These are phyloP conservation scores for Notarius lentiginosus DNA, from an alignment of 2,113 vertebrate species.

Conservation along the genomic window DNA sequence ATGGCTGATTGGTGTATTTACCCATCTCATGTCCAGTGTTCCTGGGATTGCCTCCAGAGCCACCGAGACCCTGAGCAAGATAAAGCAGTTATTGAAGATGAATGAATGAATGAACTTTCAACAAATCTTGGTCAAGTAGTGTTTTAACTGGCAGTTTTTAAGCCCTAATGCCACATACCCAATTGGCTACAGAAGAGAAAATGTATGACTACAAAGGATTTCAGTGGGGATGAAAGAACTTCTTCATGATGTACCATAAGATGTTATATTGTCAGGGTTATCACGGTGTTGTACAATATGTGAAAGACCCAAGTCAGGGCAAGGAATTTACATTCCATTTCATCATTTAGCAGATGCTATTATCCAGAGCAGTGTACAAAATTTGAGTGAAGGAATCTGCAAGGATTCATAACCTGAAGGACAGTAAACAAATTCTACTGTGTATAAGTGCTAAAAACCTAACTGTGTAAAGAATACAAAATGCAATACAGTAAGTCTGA, in stretches of 20 bases:
- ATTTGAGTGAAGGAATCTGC: neutral
- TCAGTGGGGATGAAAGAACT: neutral
- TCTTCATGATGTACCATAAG: neutral
- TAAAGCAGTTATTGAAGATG: neutral
- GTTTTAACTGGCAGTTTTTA: neutral
- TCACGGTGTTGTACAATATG: neutral
- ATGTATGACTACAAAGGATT: neutral
- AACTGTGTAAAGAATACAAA: neutral
- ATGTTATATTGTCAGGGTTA: neutral
- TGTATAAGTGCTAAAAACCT: constrained; percentile 3
- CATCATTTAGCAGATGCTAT: no score
- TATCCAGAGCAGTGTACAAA: neutral
- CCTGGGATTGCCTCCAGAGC: no score
- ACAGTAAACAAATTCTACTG: neutral
- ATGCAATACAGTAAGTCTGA: neutral
- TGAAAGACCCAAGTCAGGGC: neutral
- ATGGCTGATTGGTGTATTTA: no score
- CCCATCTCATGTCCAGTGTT: no score
- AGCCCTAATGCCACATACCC: neutral
- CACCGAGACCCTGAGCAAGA: no score
- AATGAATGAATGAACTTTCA: neutral
- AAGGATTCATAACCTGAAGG: neutral
- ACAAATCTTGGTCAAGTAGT: neutral
- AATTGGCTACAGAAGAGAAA: neutral
- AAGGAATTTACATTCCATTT: neutral